phyloP scores from a whole-genome alignment of 2,113 vertebrate species.

The Bettongia penicillata region DNA sequence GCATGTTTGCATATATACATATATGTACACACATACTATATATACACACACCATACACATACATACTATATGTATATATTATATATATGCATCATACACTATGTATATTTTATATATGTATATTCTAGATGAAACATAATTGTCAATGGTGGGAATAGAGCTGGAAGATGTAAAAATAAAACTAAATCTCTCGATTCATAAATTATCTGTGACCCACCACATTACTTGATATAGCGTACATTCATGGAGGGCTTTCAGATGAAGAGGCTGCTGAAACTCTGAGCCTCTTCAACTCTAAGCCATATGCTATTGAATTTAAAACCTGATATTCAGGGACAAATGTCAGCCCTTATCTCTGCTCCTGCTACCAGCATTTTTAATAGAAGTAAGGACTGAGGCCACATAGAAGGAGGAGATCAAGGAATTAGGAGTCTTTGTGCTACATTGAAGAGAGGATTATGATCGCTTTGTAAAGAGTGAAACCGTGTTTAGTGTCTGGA shows the following conservation, averaged over 20 bases:
- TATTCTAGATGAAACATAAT: not conserved
- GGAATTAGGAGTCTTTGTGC: not conserved
- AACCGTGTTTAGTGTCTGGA: not conserved
- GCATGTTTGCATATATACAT: too few relatives aligned
- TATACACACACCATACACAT: too few relatives aligned
- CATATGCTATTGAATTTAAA: not conserved
- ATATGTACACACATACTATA: too few relatives aligned
- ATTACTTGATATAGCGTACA: not conserved
- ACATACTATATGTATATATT: too few relatives aligned
- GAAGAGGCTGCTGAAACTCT: not conserved
- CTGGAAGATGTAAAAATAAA: not conserved
- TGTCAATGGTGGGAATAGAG: not conserved
- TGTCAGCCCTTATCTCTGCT: not conserved
- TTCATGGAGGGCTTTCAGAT: not conserved
- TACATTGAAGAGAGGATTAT: not conserved
- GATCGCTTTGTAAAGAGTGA: too few relatives aligned
- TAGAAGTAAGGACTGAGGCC: not conserved
- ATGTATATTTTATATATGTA: not conserved
- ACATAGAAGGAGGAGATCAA: not conserved
- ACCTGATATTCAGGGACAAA: accelerated
- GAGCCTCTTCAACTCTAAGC: not conserved
- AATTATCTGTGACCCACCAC: not conserved
- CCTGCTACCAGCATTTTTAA: not conserved
- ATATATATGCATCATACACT: too few relatives aligned
- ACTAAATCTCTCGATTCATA: not conserved